Conservation (phyloP, 2,113 vertebrate genomes). For the Chascanopsetta lugubris region DNA sequence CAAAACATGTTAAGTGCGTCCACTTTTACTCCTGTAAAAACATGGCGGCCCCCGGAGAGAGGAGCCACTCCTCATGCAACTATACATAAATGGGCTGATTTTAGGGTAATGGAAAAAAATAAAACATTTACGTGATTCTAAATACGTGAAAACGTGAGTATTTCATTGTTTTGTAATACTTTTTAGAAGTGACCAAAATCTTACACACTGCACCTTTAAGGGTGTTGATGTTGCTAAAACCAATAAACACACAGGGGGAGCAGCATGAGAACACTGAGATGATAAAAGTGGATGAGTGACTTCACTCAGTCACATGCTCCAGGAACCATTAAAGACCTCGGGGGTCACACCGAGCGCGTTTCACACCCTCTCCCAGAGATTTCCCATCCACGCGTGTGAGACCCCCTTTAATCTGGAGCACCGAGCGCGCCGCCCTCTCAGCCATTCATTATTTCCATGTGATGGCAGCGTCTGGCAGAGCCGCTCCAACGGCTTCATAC, state of each 20-base stretch:
- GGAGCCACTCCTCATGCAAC: too few relatives aligned
- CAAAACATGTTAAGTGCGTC: too few relatives aligned
- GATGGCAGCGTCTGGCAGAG: conserved; percentile 72
- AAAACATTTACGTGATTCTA: too few relatives aligned
- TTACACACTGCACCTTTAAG: too few relatives aligned
- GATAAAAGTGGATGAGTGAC: neutral
- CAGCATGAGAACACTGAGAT: neutral
- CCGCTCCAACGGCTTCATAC: conserved; percentile 75
- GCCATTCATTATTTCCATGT: conserved; percentile 74
- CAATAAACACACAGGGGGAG: conserved; percentile 11
- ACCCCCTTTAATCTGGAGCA: conserved; percentile 48
- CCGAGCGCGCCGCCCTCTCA: conserved; percentile 51
- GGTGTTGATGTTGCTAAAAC: too few relatives aligned
- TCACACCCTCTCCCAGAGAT: conserved; percentile 58
- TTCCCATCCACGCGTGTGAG: conserved; percentile 48
- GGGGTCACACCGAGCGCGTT: conserved; percentile 35
- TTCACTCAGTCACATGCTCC: conserved; percentile 23
- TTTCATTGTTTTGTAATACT: too few relatives aligned
- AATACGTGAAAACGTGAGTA: too few relatives aligned
- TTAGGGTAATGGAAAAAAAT: too few relatives aligned
- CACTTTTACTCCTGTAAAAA: too few relatives aligned
- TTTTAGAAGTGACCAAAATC: too few relatives aligned
- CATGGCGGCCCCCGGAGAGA: too few relatives aligned
- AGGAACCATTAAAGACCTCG: conserved; percentile 23
- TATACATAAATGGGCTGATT: too few relatives aligned